These are phyloP conservation scores for Acanthornis magna DNA, from an alignment of 2,797 vertebrate genomes.

Conservation along the genomic window DNA sequence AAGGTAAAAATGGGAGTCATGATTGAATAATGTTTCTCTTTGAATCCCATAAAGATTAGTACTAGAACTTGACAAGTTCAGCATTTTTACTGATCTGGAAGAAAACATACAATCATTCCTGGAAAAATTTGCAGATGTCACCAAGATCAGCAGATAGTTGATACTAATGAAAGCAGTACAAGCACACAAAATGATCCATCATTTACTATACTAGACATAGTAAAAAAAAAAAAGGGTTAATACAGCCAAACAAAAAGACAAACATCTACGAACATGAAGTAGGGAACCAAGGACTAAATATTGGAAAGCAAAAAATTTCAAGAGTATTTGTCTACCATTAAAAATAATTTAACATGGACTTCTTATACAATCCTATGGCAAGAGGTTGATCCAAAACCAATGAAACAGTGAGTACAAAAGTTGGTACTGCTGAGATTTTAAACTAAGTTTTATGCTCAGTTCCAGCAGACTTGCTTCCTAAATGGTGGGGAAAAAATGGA, in stretches of 20 bases:
- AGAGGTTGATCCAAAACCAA: neutral
- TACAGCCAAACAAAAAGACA: neutral
- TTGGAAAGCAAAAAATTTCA: neutral
- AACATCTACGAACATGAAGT: neutral
- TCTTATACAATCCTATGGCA: neutral
- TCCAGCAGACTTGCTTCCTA: neutral
- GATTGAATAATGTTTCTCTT: neutral
- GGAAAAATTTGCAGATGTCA: neutral
- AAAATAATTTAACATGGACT: neutral
- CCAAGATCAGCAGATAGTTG: neutral
- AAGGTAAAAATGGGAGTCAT: neutral
- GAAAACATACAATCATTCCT: neutral
- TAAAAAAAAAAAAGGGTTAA: neutral
- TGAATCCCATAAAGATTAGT: neutral
- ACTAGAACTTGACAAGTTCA: neutral
- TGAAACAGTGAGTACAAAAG: neutral
- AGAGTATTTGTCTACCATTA: neutral
- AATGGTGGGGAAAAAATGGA: neutral
- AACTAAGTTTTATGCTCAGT: neutral
- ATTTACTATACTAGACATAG: neutral
- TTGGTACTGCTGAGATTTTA: neutral
- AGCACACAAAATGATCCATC: neutral
- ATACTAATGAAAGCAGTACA: neutral
- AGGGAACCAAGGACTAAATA: neutral
- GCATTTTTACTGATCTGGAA: neutral